Evolutionary conservation across 2,888 invertebrate species (phyloP), one percentile per base, ranked within the genome.

Genomic region (Lasiommata megera): DNA sequence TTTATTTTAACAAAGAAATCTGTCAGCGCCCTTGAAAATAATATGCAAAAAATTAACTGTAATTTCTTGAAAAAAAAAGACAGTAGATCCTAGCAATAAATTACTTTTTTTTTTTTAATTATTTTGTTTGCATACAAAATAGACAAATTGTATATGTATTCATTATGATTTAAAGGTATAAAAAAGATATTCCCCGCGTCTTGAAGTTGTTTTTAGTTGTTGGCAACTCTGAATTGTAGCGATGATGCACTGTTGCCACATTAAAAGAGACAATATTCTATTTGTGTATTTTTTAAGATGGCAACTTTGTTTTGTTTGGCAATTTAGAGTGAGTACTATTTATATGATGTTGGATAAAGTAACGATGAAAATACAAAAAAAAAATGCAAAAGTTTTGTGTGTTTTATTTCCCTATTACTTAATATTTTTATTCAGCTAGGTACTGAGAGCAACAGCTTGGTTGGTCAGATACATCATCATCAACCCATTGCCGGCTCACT

Each of bases 341-440:
- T 78, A 79, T 74, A 72, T 73, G 66, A 71, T 63, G 78, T 79
- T 73, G 73, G 71, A 68, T 70, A 73, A 74, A 76, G 73, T 68
- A 62, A 73, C 67, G 69, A 66, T 54, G 68, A 66, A 64, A 67
- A 72, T 63, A 72, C 66, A 65, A 63, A 74, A 74, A 75, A n/a
- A 78, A 70, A 68, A 12, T 40, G 38, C 56, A 62, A 77, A 77
- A 77, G 34, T 12, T 54, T 46, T n/a, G 9, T 53, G 38, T 29
- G 23, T 57, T 50, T 43, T 17, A 36, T 28, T 48, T 48, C 1
- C 1, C n/a, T 6, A n/a, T n/a, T n/a, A n/a, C n/a, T n/a, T n/a
- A n/a, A n/a, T n/a, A n/a, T n/a, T n/a, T n/a, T n/a, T n/a, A n/a
- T n/a, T n/a, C n/a, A n/a, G n/a, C n/a, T n/a, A n/a, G n/a, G n/a